Base-by-base conservation (phyloP, 2,888 invertebrate genomes). In the Athalia cordata region DNA sequence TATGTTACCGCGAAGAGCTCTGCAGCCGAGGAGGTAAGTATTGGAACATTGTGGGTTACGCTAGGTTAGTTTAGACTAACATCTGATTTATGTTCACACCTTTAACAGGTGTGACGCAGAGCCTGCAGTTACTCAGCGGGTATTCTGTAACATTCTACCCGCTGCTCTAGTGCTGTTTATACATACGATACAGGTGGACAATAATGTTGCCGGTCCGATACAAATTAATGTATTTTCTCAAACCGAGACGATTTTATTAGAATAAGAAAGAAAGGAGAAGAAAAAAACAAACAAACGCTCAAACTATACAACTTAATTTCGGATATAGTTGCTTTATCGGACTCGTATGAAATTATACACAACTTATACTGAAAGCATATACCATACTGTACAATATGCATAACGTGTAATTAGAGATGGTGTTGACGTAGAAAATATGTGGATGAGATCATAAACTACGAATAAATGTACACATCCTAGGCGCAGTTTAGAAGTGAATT, bases 21-120 rank as follows among this genome's bases (percentile, higher is more conserved):
- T 29, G 29, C 29, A 29, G 29, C 29, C 29, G 29, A 29, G 72
- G 66, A 76, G 76, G 75, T 67, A 77, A 78, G 65, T 67, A 67
- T 78, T 76, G 78, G 78, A 76, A 78, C 61, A 78, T 78, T 75
- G 78, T 77, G 67, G 78, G 78, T 78, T 78, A 65, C 76, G 78
- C 76, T 76, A 76, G 66, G 78, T 78, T 77, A 78, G 78, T 78
- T 76, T 78, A 76, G 78, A 78, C 65, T 75, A 75, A 77, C 76
- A 66, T 49, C 78, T 78, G 78, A 78, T 77, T 78, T 78, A 78
- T 78, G 78, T 67, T 66, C 75, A 76, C 78, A 67, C 76, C 64
- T 78, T 78, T 78, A 78, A 78, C 74, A 78, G 78, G 78, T 78
- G 78, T 75, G 75, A 78, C 78, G 78, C 78, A 75, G 47, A 64